These are phyloP conservation scores for Junco hyemalis DNA, from an alignment of 2,113 vertebrate species.

Conservation along the genomic window DNA sequence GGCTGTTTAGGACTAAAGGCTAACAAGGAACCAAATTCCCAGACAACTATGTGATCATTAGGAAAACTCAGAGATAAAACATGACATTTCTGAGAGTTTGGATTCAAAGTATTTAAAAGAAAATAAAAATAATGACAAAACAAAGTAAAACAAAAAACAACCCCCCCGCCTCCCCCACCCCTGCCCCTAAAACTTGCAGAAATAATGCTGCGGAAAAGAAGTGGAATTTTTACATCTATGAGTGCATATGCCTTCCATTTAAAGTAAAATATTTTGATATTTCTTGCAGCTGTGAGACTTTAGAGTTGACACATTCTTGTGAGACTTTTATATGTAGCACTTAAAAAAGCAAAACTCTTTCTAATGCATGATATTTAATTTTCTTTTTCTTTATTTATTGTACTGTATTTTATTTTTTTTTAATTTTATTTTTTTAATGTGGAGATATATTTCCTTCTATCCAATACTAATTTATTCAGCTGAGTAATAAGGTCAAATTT, in stretches of 20 bases:
- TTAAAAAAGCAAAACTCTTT: not conserved
- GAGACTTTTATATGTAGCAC: not conserved
- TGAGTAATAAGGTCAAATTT: not conserved
- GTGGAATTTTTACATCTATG: not conserved
- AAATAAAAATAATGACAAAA: not conserved
- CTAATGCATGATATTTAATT: not conserved
- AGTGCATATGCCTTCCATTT: not conserved
- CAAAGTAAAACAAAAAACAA: not conserved
- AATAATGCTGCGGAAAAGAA: not conserved
- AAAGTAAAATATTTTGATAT: not conserved
- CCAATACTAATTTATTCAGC: not conserved
- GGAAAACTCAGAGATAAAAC: slow-evolving; percentile 44
- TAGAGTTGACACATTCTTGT: not conserved
- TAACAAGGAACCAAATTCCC: slow-evolving; percentile 58
- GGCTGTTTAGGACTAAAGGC: slow-evolving; percentile 58
- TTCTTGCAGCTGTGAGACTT: not conserved
- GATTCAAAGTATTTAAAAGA: slow-evolving; percentile 10
- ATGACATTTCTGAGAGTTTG: slow-evolving; percentile 30
- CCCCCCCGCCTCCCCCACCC: fast-evolving
- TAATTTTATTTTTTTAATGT: not conserved
- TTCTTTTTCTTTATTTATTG: not conserved
- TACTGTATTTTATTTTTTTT: not conserved
- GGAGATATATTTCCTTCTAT: not conserved
- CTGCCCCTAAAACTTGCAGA: not conserved
- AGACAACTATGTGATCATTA: slow-evolving; percentile 54